phyloP scores from a whole-genome alignment of 1,140 invertebrate species.

The Danaus plexippus region DNA sequence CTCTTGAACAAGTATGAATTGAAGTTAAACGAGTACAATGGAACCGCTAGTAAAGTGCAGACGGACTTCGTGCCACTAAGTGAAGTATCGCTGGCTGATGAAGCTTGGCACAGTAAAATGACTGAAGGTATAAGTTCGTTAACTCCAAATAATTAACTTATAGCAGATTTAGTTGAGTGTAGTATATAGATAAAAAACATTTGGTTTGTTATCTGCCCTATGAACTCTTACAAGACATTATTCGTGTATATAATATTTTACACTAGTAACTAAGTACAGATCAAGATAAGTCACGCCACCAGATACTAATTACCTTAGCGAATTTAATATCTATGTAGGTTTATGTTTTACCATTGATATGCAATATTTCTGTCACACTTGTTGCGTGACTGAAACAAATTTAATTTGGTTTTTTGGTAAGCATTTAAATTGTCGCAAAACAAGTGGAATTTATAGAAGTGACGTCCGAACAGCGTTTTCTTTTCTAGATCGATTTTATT shows the following conservation, averaged over 20 bases:
- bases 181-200: too few species aligned
- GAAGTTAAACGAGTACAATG: slow-evolving; percentile 71
- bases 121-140: slow-evolving; percentile 49
- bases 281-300: slow-evolving; percentile 12
- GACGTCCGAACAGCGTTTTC: too few species aligned
- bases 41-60: slow-evolving; percentile 51
- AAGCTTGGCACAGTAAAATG: slow-evolving; percentile 70
- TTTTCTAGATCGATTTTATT: too few species aligned
- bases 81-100: slow-evolving; percentile 61
- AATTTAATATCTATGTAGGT: slow-evolving; percentile 16
- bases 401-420: too few species aligned
- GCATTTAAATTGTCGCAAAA: too few species aligned
- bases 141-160: neutral
- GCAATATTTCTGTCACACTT: too few species aligned
- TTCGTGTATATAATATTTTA: too few species aligned
- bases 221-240: too few species aligned
- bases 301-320: slow-evolving; percentile 3
- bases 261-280: neutral
- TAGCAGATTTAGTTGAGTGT: too few species aligned
- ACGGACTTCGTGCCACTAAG: slow-evolving; percentile 63
- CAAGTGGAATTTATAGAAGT: too few species aligned
- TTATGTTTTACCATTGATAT: slow-evolving; percentile 1
- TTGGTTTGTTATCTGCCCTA: too few species aligned
- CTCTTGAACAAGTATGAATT: slow-evolving; percentile 71
- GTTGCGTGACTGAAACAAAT: too few species aligned